phyloP scores from a whole-genome alignment of 2,888 invertebrate genomes.

The Lepidocyrtoides sp. region DNA sequence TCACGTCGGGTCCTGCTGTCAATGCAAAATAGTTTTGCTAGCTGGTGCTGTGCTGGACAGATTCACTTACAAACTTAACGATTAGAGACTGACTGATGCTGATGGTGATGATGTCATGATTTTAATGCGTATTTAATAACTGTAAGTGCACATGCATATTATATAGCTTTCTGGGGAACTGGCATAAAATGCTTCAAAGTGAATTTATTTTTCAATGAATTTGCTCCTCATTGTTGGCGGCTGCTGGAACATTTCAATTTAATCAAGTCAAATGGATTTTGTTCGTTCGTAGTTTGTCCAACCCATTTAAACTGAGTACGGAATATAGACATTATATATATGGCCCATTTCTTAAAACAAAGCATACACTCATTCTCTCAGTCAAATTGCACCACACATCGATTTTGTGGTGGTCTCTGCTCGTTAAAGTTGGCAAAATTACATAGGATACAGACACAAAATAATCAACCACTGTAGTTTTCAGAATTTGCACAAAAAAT shows the following conservation, averaged over 20 bases:
- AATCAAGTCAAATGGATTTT: conserved; percentile 18
- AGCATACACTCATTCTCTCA: neutral
- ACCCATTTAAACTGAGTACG: neutral
- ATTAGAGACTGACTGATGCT: neutral
- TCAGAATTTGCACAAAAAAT: conserved; percentile 2
- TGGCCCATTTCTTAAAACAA: neutral
- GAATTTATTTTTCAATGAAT: conserved; percentile 23
- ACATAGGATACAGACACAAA: neutral
- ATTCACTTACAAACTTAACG: conserved; percentile 22
- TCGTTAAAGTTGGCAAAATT: conserved; percentile 53
- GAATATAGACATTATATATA: neutral
- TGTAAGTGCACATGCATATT: neutral
- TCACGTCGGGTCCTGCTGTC: neutral
- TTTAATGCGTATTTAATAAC: conserved; percentile 47
- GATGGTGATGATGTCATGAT: conserved; percentile 14
- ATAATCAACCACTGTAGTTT: conserved; percentile 5
- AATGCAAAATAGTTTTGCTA: neutral
- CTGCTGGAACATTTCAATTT: conserved; percentile 33
- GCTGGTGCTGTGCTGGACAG: neutral
- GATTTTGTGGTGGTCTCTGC: conserved; percentile 23
- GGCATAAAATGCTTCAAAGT: conserved; percentile 10
- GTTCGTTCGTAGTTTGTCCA: neutral
- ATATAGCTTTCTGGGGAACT: neutral
- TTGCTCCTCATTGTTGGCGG: neutral
- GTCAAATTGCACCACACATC: neutral